Base-by-base conservation (phyloP, 1,140 invertebrate genomes). In the Drosophila serrata region DNA sequence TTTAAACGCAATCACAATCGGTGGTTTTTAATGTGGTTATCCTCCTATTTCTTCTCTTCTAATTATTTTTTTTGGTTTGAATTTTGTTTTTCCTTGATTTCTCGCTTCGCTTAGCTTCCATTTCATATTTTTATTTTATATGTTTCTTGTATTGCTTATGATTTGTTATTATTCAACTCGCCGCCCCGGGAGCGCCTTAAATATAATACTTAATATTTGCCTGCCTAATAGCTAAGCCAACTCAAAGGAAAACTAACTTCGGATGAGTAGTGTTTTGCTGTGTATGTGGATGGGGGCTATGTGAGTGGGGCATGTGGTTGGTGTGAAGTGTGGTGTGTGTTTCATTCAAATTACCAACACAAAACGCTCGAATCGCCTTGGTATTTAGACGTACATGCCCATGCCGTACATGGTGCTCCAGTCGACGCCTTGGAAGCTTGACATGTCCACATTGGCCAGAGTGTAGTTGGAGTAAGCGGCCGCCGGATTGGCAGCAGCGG, bases 401-500 rank as follows among this genome's bases (percentile, higher is more conserved):
- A 97, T 96, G 77, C 97, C 96, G 93, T 97, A 97, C 96, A 97
- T 97, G 81, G 96, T 96, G 77, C 96, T 95, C 97, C 97, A 97
- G 93, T 97, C 97, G 72, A 97, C 96, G 45, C 96, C 96, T 93
- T 97, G 97, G 94, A 97, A 97, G 90, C 96, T 97, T 45, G 96
- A 96, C 97, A 97, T 97, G 93, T 97, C 97, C 53, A 97, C 96
- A 92, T 97, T 97, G 87, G 97, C 96, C 53, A 97, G 94, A 78
- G 96, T 95, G 93, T 97, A 97, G 17, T 96, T 96, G 81, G 97
- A 96, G 79, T 96, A 96, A 72, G 95, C 95, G 43, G 95, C 95
- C 42, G 95, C 95, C 37, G 95, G 94, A 46, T 95, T 94, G 2
- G 94, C 93, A 13, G 94, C 93, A 3, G 94, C 94, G 24, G 94